phyloP scores from a whole-genome alignment of 2,113 vertebrate species.

The Eurystomus gularis region DNA sequence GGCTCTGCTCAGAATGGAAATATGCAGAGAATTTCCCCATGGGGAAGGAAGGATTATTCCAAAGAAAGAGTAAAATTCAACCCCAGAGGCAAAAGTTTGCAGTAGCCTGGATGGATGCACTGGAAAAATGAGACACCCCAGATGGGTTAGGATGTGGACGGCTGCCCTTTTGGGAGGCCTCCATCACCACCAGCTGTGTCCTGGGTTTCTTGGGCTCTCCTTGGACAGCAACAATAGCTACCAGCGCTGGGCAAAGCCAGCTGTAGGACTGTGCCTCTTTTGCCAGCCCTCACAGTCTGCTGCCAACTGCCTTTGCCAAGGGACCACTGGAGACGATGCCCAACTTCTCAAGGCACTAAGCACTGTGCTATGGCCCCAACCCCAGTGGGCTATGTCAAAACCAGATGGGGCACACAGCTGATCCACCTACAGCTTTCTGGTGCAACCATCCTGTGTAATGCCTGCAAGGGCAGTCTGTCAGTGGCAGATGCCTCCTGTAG shows the following conservation, averaged over 20 bases:
- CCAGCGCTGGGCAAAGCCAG: background rate
- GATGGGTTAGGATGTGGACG: background rate
- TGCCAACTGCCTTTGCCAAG: background rate
- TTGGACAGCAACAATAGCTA: background rate
- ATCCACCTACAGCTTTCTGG: background rate
- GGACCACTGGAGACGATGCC: fast-evolving
- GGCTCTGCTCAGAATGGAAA: background rate
- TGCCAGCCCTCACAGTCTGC: background rate
- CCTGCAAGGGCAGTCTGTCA: background rate
- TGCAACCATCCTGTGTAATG: fast-evolving
- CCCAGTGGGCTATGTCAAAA: fast-evolving
- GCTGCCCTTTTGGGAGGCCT: background rate
- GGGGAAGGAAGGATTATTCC: background rate
- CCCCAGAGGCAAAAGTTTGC: background rate
- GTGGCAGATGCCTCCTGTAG: background rate
- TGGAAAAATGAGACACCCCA: background rate
- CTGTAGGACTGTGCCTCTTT: background rate
- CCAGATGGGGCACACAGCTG: fast-evolving
- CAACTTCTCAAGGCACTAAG: background rate
- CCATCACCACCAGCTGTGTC: background rate
- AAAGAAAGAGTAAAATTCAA: background rate
- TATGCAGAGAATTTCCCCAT: background rate
- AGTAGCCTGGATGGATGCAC: background rate
- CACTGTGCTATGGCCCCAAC: fast-evolving
- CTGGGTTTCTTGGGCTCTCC: background rate